Evolutionary conservation across 2,113 vertebrate species (phyloP), one percentile per base, ranked within the genome.

Genomic region (Hemichromis elongatus): DNA sequence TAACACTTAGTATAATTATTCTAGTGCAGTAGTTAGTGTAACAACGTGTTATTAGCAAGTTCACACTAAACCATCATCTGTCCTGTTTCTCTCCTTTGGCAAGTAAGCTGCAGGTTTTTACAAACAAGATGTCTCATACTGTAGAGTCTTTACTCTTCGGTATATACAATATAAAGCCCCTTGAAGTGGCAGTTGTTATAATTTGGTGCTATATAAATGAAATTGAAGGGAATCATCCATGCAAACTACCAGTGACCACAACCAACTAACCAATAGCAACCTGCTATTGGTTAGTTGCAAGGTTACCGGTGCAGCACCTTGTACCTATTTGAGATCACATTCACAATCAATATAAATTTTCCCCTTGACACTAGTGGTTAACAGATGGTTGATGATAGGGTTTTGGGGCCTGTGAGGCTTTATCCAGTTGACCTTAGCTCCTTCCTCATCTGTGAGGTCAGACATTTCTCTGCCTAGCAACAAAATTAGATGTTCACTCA

Each of bases 391-490:
- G 21, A 45, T 47, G 40, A 73, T 18, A 47, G 66, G 21, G 40
- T 0, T 70, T 45, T 28, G 14, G 14, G 40, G 9, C 21, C 0
- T 45, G 63, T 9, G 0, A 24, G 3, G 0, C 63, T 68, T 24
- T 45, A 42, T 13, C n/a, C 66, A 26, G 0, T 73, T 28, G 21
- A 73, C 8, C 21, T 47, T 47, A 47, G 14, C n/a, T 50, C 14
- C 9, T 73, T 73, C 68, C 3, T 50, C 2, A 30, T 75, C 42
- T 50, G 16, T 30, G 68, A 75, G 6, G 26, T 30, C 42, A 73
- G 21, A 50, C 19, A 73, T 50, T 19, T 73, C 68, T 50, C 24
- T 30, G 42, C 68, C 24, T 42, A 47, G 42, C 2, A 73, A 28
- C 6, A 3, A 30, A 75, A 75, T 6, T 19, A 75, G 26, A n/a